Evolutionary conservation across 2,113 vertebrate species (phyloP).

Genomic region (Grus americana): DNA sequence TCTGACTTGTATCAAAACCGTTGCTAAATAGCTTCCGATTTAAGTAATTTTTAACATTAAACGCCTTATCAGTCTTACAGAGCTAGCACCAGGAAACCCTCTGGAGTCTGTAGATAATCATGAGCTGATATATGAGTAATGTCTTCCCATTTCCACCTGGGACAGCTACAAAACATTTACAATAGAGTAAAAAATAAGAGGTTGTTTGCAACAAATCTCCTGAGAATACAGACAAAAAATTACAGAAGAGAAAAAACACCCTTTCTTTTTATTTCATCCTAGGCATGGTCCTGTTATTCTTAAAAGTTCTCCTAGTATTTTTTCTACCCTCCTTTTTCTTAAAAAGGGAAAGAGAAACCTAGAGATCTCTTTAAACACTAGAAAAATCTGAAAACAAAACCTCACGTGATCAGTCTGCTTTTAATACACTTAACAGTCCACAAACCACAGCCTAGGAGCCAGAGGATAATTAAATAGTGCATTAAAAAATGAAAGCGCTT

Average conservation of each 20-base stretch:
- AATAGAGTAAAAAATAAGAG: background rate
- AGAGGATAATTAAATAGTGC: background rate
- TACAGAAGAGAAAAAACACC: background rate
- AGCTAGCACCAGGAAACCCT: background rate
- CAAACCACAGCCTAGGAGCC: background rate
- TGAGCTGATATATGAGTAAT: fast-evolving
- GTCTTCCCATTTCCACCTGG: background rate
- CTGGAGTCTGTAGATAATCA: background rate
- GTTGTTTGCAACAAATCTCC: background rate
- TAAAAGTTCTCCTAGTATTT: background rate
- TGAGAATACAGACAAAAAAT: background rate
- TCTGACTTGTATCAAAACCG: background rate
- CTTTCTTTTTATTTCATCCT: background rate
- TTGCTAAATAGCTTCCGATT: background rate
- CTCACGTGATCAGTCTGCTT: background rate
- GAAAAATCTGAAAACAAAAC: background rate
- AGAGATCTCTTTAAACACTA: background rate
- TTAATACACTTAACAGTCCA: background rate
- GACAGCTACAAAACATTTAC: background rate
- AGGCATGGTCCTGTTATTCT: background rate
- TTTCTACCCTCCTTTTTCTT: background rate
- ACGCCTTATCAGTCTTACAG: background rate
- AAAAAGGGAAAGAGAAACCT: background rate
- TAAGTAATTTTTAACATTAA: background rate
- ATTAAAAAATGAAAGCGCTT: background rate